Evolutionary conservation across 2,797 vertebrate genomes (phyloP).

Genomic region (Tadarida brasiliensis): DNA sequence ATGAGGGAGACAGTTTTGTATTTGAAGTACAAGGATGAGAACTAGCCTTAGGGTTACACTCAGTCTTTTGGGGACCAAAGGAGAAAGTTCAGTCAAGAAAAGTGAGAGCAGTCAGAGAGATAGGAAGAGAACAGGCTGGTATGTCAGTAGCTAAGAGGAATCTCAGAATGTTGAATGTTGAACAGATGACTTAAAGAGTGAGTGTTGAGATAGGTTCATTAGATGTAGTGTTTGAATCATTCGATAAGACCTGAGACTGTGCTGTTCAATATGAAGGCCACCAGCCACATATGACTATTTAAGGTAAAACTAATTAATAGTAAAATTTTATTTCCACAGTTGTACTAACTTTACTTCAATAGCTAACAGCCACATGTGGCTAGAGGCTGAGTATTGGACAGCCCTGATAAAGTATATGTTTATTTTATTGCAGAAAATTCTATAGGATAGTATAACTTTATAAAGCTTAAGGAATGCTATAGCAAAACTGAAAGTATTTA

Average conservation of each 20-base stretch:
- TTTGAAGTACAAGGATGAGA: slow-evolving; percentile 35
- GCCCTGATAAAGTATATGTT: not conserved
- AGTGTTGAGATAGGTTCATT: slow-evolving; percentile 2
- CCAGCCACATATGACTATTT: not conserved
- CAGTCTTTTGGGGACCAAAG: not conserved
- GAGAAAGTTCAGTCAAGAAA: not conserved
- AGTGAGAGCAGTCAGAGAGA: not conserved
- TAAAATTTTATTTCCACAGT: not conserved
- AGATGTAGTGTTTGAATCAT: slow-evolving; percentile 5
- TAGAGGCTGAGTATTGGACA: not conserved
- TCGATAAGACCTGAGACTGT: not conserved
- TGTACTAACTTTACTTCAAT: not conserved
- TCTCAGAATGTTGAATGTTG: not conserved
- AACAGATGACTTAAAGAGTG: slow-evolving; percentile 26
- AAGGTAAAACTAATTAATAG: slow-evolving; percentile 34
- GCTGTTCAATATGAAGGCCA: not conserved
- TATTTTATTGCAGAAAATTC: not conserved
- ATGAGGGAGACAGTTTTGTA: not conserved
- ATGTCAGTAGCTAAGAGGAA: not conserved
- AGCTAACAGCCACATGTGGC: not conserved
- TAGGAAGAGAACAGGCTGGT: not conserved
- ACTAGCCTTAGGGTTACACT: not conserved
- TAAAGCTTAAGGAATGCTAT: not conserved
- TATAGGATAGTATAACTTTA: not conserved
- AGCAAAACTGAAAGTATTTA: not conserved